Evolutionary conservation across 2,888 invertebrate genomes (phyloP), one percentile per base, ranked within the genome.

Genomic region (Cephus runcator): DNA sequence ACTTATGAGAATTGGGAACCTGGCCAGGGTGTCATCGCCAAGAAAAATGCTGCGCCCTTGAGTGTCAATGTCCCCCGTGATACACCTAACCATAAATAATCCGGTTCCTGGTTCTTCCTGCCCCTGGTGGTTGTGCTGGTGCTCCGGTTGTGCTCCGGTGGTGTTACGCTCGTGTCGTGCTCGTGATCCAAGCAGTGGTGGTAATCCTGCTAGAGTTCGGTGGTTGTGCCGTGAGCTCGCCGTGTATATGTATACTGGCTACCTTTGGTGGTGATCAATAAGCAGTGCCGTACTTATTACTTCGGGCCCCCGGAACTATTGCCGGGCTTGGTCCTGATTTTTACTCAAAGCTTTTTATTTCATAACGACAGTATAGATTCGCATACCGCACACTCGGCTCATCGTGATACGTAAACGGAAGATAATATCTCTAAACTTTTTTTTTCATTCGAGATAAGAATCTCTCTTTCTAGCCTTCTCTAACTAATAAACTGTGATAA

Each of bases 211-310:
- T 56, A 23, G 23, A 56, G 56, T 56, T 56, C 56, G 56, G 86
- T 88, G 85, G 83, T 56, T 87, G 75, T 78, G 86, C 85, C 84
- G 85, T 84, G 87, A 84, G 86, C 85, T 83, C 85, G 84, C 83
- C 85, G 85, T 86, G 85, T 88, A 87, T 84, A 89, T 86, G 88
- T 88, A 88, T 87, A 86, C 87, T 86, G 79, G 83, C 86, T 88
- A 87, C 83, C 87, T 88, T 89, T 87, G 83, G 88, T 89, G 87
- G 88, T 88, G 91, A 91, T 91, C 91, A 90, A 91, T 91, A 91
- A 90, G 90, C 91, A 91, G 90, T 90, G 89, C 89, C 88, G 90
- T 90, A 87, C 81, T 83, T 81, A 83, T 83, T 83, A 87, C 86
- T 83, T 85, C 78, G 82, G 80, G 79, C 79, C 81, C 79, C 79